Base-by-base conservation (phyloP, 2,797 vertebrate genomes). In the Macropus fuliginosus region DNA sequence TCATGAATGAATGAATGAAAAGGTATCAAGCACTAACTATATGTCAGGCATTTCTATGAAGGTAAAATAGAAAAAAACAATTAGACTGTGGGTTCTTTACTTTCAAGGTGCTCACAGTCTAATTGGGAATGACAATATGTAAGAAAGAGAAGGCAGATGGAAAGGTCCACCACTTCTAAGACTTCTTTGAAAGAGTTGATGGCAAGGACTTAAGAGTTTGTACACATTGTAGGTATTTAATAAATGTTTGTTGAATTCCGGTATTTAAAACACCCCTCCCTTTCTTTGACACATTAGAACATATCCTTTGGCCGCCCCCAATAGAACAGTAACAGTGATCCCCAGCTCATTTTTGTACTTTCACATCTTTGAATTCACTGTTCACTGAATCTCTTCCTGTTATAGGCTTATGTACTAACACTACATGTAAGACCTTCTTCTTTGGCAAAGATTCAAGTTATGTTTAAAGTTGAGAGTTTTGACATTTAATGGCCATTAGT, bases 401-500 rank as follows among this genome's bases (percentile, higher is more conserved):
- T 14, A 11, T 50, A 4, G 92, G 46, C 14, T 52, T 95, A 87
- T 90, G 50, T 18, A 56, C 74, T 46, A 55, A 46, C 40, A 13
- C 40, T 31, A 54, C 40, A 40, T 34, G 21, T 18, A 91, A 27
- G 92, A 59, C 95, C 81, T 1, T 93, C 57, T 74, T 93, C 54
- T 92, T 95, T 93, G 59, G 54, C 55, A 62, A 93, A 95, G 34
- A 54, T 59, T 92, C 54, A 55, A 91, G 29, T 94, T 92, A 90
- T 1, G 5, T 91, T 87, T 93, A 55, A 54, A 94, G 27, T 59
- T 66, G n/a, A 55, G 87, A 87, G 3, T 91, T 96, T 92, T 92
- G 21, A 62, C 59, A 55, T 94, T 96, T 94, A 14, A 40, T 57
- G 91, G 4, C 91, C 94, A 93, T 93, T 96, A 96, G 74, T 93